Base-by-base conservation (phyloP, 2,113 vertebrate species). In the Equus quagga region DNA sequence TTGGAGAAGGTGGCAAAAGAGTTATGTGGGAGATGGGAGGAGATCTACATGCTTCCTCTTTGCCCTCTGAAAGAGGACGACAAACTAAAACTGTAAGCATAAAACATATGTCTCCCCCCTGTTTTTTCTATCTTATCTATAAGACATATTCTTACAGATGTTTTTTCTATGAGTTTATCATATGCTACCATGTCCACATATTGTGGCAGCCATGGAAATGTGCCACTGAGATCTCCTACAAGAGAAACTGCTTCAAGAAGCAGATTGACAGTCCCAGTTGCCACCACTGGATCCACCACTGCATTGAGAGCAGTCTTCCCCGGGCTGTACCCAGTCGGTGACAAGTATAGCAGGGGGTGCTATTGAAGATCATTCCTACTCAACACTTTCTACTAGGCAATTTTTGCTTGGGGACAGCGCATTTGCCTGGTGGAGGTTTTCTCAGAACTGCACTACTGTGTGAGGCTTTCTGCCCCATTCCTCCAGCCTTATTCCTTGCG, bases 161-260 rank as follows among this genome's bases (percentile, higher is more conserved):
- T 58, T 65, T 9, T 62, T 67, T 87, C 89, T 78, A 62, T 84
- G 31, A 89, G 46, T 91, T 94, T 26, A 67, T 78, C 65, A 8
- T 62, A 26, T n/a, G 31, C 49, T 17, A 2, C 56, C 58, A 36
- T 70, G 17, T 85, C 14, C 24, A n/a, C n/a, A 8, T 85, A 41
- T 19, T 81, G 49, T 54, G 44, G 12, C 33, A 81, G 9, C 18
- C 49, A 14, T 21, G 56, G 17, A 58, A 78, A 58, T 73, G 14
- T 64, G 31, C 24, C 1, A 13, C 23, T 73, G 13, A n/a, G 11
- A 60, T 72, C 23, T 33, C 41, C 62, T 93, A 79, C 6, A 46
- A 46, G 72, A 88, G 36, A 51, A 54, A 64, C 33, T 83, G 15
- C 46, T 46, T 69, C 2, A 11, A 94, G 46, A 58, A 64, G 28